These are phyloP conservation scores for Epinotia brunnichana DNA, from an alignment of 2,888 invertebrate genomes.

Conservation along the genomic window DNA sequence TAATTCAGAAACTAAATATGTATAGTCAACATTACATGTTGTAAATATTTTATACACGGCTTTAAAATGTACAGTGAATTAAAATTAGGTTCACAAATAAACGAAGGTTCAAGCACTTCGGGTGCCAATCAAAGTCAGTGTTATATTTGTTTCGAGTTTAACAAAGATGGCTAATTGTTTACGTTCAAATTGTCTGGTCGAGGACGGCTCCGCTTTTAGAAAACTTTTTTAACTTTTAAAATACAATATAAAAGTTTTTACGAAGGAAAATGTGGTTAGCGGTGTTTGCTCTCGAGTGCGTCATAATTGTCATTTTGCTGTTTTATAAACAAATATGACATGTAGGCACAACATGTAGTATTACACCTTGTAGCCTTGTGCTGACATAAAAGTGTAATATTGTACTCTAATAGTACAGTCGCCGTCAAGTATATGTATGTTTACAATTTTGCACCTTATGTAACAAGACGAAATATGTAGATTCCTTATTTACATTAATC, in stretches of 20 bases:
- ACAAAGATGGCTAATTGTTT: slow-evolving; percentile 30
- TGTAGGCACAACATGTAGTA: neutral
- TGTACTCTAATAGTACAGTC: too few species aligned
- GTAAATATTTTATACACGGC: neutral
- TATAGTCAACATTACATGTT: neutral
- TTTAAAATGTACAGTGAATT: neutral
- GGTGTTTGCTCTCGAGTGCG: slow-evolving; percentile 1
- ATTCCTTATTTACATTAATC: too few species aligned
- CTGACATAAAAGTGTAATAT: neutral
- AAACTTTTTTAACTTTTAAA: slow-evolving; percentile 29
- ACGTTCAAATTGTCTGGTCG: slow-evolving; percentile 13
- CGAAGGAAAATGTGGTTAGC: slow-evolving; percentile 10
- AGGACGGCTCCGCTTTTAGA: neutral
- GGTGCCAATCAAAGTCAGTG: slow-evolving; percentile 1
- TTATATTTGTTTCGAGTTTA: slow-evolving; percentile 2
- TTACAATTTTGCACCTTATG: too few species aligned
- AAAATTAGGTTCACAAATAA: neutral
- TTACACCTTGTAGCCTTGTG: neutral
- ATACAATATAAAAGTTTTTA: slow-evolving; percentile 34
- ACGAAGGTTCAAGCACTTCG: neutral
- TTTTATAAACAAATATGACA: slow-evolving; percentile 10
- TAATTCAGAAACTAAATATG: neutral
- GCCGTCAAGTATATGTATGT: too few species aligned
- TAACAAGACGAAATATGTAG: too few species aligned
- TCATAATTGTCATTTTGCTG: slow-evolving; percentile 2